Evolutionary conservation across 2,888 invertebrate genomes (phyloP), one percentile per base, ranked within the genome.

Genomic region (Celastrina argiolus): DNA sequence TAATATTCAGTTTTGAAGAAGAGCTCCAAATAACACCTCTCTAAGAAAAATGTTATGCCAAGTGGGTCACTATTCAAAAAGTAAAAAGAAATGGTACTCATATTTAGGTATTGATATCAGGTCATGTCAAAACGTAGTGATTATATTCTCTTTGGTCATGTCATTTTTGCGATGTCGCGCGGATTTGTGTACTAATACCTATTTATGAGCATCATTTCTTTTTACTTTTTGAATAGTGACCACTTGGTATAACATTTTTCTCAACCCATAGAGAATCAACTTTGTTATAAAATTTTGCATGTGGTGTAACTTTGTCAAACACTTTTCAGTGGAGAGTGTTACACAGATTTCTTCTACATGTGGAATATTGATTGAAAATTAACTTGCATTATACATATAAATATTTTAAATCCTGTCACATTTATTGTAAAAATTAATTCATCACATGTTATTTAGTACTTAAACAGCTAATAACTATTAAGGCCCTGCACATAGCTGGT

Each of bases 371-470:
- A 22, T 14, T 8, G 18, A 18, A 18, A 51, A 26, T 12, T 10
- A 1, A 51, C 14, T 26, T 51, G 22, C 51, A 51, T 51, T 26
- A 22, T 51, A 51, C 26, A 51, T 12, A 51, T 22, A 28, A 28
- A 36, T 36, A 51, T 51, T 51, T 51, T 26, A 36, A 59, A 31
- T 14, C 31, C 34, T 59, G 36, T 18, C 59, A 34, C 59, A 58
- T 31, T 31, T 8, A 59, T 59, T 59, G 59, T 59, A 59, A 16
- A 59, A 59, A 59, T 36, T 34, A 59, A 59, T 59, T 34, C 59
- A 59, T 31, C 36, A 59, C 59, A 59, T 59, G 59, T 59, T 59
- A 59, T 59, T 59, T 59, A 61, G 61, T 61, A 61, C 61, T 61
- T 61, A 61, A 61, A 36, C 39, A 6, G 26, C 22, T 58, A 58